Evolutionary conservation across 1,140 invertebrate genomes (phyloP), one percentile per base, ranked within the genome.

Genomic region (Nasonia longicornis): DNA sequence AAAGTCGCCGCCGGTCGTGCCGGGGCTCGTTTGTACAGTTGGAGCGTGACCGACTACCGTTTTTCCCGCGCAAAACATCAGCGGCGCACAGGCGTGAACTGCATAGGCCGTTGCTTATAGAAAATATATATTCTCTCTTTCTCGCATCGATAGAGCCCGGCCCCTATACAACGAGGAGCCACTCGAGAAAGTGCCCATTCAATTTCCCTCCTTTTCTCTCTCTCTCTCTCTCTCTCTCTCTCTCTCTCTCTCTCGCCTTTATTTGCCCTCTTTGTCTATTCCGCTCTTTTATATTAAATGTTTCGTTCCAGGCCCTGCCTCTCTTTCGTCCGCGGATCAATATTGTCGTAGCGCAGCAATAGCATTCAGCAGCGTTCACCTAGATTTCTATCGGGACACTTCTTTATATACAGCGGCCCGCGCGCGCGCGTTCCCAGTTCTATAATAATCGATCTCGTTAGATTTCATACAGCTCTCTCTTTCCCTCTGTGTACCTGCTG

Each of bases 141-240:
- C 66, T 67, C 66, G 66, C 29, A 67, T 31, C 69, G 71, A 35
- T n/a, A 73, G 71, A 48, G 42, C 42, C 38, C 20, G 6, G 38
- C 7, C n/a, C 3, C 69, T n/a, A 31, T 31, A 67, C 3, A 71
- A 38, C n/a, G 69, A 71, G 16, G 42, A 73, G 42, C 42, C 42
- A 73, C 38, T 48, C 71, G 71, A 73, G 71, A 73, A 73, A 73
- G 71, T 73, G 71, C 71, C 71, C 71, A 48, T 73, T 48, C 71
- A 48, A 48, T 73, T 73, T 73, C 71, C 31, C 29, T 42, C 2
- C 35, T 38, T 29, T 8, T 71, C 12, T 38, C 35, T 6, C 69
- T 38, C 20, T 6, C 52, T 26, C 26, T 26, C 26, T 26, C 26
- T 26, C 26, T 26, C 26, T 26, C 12, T 38, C 35, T 6, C 69